Base-by-base conservation (phyloP, 2,888 invertebrate species). In the Piscicola geometra region DNA sequence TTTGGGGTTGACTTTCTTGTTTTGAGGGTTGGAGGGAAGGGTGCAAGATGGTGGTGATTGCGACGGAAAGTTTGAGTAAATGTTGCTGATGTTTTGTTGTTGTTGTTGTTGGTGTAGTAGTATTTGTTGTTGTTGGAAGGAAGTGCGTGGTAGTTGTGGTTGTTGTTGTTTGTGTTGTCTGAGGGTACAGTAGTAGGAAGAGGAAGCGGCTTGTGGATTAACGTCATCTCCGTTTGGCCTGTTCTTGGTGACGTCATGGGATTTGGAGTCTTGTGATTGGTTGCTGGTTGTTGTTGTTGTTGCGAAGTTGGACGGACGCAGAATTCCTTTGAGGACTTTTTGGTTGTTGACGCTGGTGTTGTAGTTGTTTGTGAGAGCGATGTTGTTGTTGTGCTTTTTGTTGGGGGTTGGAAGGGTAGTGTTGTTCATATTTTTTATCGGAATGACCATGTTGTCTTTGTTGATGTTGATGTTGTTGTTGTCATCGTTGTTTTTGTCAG, bases 281-380 rank as follows among this genome's bases (percentile, higher is more conserved):
- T 56, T 9, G n/a, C 5, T 56, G 60, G 15, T 41, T 41, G 41
- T 41, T 5, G 5, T 41, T 41, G 5, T 41, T 41, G 5, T 41
- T 41, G 60, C 3, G 25, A 56, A 56, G 60, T 56, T 56, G 25
- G 60, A 56, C 25, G 60, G 60, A 56, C 60, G 60, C n/a, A 56
- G 60, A 21, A 56, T 56, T 3, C 60, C 25, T 56, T 56, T 56
- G n/a, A 56, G 60, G 60, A 56, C n/a, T 21, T 56, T 56, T 9
- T 21, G 9, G 60, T 56, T 56, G 25, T 18, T 56, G 5, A 56
- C 25, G 60, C 5, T 18, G 60, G 25, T 18, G 50, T 9, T 47
- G 50, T 9, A 15, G 50, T 47, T 9, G 50, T 47, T 47, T 5
- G 60, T 15, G 5, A n/a, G n/a, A 3, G 25, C n/a, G n/a, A 25